A percentile compares a stretch with the other conserved stretches of the same genome.
These are phyloP conservation scores for Leucania comma DNA, from an alignment of 2,888 invertebrate species.

Conservation along the genomic window DNA sequence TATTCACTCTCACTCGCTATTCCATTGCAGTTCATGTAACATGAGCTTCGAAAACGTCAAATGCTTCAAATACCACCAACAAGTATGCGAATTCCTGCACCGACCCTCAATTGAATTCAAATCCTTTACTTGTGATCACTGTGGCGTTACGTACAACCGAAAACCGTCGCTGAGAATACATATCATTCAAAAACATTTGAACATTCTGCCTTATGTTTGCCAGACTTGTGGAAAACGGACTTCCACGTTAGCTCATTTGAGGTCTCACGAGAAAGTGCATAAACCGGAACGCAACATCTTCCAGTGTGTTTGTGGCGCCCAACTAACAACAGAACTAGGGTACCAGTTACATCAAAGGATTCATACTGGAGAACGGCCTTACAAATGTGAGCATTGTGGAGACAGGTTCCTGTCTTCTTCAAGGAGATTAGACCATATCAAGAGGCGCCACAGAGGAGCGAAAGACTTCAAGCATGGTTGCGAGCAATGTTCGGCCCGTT, in stretches of 20 bases:
- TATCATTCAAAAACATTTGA: constrained; percentile 83
- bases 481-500: constrained; percentile 78
- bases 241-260: constrained; percentile 79
- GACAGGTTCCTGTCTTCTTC: constrained; percentile 84
- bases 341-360: constrained; percentile 80
- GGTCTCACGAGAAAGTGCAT: constrained; percentile 79
- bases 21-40: constrained; percentile 78
- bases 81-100: constrained; percentile 66
- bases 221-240: constrained; percentile 82
- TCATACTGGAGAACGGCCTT: constrained; percentile 82
- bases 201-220: constrained; percentile 80
- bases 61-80: constrained; percentile 79
- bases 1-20: constrained; percentile 76
- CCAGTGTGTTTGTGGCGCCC: constrained; percentile 81
- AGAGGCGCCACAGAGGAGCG: constrained; percentile 77
- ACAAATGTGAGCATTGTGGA: constrained; percentile 79
- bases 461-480: constrained; percentile 80
- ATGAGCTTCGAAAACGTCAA: constrained; percentile 79
- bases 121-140: constrained; percentile 78
- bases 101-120: constrained; percentile 28
- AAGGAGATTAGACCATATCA: constrained; percentile 81
- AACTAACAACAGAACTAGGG: constrained; percentile 78
- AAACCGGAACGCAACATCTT: constrained; percentile 72
- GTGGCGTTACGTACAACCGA: constrained; percentile 78
- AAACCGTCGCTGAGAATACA: constrained; percentile 83